These are phyloP conservation scores for Dicrostonyx torquatus DNA, from an alignment of 2,797 vertebrate genomes.

Conservation along the genomic window DNA sequence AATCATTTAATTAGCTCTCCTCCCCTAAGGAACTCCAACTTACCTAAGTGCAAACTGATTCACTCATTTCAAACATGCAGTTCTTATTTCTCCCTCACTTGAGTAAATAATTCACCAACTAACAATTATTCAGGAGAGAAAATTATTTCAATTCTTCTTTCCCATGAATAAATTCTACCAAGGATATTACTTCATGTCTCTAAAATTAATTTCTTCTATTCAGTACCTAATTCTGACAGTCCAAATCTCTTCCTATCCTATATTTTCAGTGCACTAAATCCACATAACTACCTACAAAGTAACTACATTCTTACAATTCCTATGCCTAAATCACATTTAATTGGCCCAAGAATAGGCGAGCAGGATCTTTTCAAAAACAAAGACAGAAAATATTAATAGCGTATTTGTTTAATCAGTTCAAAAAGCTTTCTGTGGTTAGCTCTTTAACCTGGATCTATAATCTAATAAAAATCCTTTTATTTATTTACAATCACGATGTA, in stretches of 20 bases:
- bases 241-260: conserved; percentile 23
- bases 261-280: not conserved
- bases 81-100: not conserved
- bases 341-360: conserved; percentile 10
- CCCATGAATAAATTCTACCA: conserved; percentile 12
- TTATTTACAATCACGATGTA: conserved; percentile 43
- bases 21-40: not conserved
- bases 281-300: not conserved
- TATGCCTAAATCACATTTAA: conserved; percentile 34
- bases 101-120: conserved; percentile 31
- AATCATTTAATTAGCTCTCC: not conserved
- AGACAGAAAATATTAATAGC: conserved; percentile 31
- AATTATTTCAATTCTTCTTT: conserved; percentile 30
- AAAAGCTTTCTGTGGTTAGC: not conserved
- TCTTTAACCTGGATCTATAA: conserved; percentile 52
- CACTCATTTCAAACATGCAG: not conserved
- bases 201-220: conserved; percentile 30
- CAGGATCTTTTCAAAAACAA: conserved; percentile 1
- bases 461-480: conserved; percentile 35
- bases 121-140: conserved; percentile 27
- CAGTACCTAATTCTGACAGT: conserved; percentile 3
- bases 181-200: not conserved
- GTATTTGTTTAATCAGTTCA: conserved; percentile 24
- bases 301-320: conserved; percentile 31
- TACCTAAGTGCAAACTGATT: conserved; percentile 43